Percentiles rank a stretch among this genome's conserved stretches.
Conservation (phyloP, 2,888 invertebrate species). For the Andrena marginata region DNA sequence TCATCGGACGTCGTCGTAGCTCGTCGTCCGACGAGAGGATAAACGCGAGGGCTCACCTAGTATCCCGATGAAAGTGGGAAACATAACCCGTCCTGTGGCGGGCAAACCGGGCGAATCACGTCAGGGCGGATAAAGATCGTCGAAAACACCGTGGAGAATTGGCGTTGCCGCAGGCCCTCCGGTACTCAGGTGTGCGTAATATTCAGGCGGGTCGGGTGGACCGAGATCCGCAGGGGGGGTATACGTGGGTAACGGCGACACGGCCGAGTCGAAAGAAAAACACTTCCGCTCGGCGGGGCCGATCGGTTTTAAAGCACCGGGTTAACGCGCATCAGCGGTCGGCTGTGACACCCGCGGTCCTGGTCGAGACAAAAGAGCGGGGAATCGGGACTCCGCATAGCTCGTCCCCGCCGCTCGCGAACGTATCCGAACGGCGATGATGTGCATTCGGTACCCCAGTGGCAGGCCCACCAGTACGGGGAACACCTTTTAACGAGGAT, state of each 20-base stretch:
- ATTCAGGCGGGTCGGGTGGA: slow-evolving; percentile 4
- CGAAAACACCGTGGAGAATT: slow-evolving; percentile 46
- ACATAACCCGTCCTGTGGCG: slow-evolving; percentile 87
- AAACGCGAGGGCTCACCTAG: slow-evolving; percentile 87
- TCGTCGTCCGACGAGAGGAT: background rate
- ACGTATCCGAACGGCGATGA: slow-evolving; percentile 35
- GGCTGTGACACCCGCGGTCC: slow-evolving; percentile 65
- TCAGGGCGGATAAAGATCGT: slow-evolving; percentile 64
- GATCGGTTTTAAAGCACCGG: slow-evolving; percentile 62
- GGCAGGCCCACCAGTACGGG: slow-evolving; percentile 24
- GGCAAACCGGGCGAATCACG: slow-evolving; percentile 73
- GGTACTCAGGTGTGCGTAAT: slow-evolving; percentile 3
- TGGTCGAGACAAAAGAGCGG: slow-evolving; percentile 58
- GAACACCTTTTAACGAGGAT: slow-evolving; percentile 49
- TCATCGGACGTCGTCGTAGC: background rate
- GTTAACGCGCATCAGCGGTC: slow-evolving; percentile 55
- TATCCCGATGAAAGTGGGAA: slow-evolving; percentile 91
- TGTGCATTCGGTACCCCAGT: slow-evolving; percentile 47
- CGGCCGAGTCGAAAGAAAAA: slow-evolving; percentile 57
- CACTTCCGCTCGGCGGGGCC: slow-evolving; percentile 59
- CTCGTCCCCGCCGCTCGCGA: slow-evolving; percentile 42
- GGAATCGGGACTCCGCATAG: slow-evolving; percentile 65
- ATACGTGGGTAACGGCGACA: slow-evolving; percentile 21
- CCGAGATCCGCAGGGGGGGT: slow-evolving; percentile 13
- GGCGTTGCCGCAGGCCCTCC: slow-evolving; percentile 14